phyloP scores from a whole-genome alignment of 1,140 invertebrate genomes.

The Drosophila saltans region DNA sequence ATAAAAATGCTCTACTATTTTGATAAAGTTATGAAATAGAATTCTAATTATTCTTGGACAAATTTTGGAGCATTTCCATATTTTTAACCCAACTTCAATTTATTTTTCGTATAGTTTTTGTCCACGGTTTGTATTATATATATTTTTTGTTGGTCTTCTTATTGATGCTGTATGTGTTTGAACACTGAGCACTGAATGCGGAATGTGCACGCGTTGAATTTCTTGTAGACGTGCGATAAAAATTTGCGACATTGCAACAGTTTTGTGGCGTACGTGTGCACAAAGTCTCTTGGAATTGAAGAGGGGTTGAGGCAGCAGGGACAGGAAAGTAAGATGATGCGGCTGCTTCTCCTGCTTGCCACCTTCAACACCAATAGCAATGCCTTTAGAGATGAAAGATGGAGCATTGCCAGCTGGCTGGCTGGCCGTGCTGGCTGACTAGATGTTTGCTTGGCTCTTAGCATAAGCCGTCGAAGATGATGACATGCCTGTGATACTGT shows the following conservation, averaged over 20 bases:
- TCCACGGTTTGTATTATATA: constrained; percentile 23
- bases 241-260: constrained; percentile 82
- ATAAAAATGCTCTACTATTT: no score
- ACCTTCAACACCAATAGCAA: constrained; percentile 5
- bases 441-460: constrained; percentile 57
- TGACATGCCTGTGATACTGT: constrained; percentile 73
- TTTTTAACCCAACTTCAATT: neutral
- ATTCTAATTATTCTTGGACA: no score
- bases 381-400: neutral
- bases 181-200: constrained; percentile 65
- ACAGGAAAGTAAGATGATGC: constrained; percentile 32
- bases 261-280: constrained; percentile 73
- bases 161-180: constrained; percentile 47
- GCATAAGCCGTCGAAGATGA: constrained; percentile 62
- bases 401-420: constrained; percentile 3
- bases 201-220: constrained; percentile 81
- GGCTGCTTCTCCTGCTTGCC: neutral
- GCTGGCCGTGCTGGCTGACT: neutral
- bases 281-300: neutral
- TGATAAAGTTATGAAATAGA: no score
- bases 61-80: neutral
- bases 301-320: neutral
- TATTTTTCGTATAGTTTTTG: neutral
- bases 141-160: constrained; percentile 22
- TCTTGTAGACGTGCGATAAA: constrained; percentile 82